phyloP scores from a whole-genome alignment of 2,797 vertebrate species.

The Paguma larvata region DNA sequence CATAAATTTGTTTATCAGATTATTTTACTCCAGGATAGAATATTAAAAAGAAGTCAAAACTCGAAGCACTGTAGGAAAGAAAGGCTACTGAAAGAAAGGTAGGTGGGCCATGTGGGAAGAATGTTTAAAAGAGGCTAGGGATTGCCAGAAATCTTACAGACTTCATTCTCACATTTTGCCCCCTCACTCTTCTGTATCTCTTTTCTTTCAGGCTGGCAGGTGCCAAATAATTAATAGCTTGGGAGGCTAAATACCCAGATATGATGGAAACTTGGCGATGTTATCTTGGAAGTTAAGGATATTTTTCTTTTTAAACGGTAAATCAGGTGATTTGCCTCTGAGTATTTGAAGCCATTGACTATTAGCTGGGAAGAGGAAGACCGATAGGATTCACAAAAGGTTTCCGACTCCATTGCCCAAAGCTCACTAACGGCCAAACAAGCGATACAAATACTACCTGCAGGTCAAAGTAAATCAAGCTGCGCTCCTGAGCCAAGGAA shows the following conservation, averaged over 20 bases:
- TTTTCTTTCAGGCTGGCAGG: neutral
- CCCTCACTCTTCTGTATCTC: neutral
- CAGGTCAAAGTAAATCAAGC: neutral
- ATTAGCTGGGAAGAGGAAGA: neutral
- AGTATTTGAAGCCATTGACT: neutral
- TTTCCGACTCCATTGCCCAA: neutral
- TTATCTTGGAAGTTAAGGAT: neutral
- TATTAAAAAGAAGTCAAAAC: neutral
- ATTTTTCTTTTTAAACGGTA: neutral
- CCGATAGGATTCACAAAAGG: neutral
- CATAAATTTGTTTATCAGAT: neutral
- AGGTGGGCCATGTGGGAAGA: neutral
- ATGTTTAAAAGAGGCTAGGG: neutral
- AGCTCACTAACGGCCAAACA: neutral
- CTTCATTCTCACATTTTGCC: neutral
- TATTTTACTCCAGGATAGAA: neutral
- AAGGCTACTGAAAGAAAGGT: neutral
- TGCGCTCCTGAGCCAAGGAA: neutral
- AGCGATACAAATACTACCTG: neutral
- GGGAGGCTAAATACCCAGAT: neutral
- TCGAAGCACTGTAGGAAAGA: neutral
- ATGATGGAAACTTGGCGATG: neutral
- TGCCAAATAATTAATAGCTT: neutral
- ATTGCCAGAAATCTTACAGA: neutral
- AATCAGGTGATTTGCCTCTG: neutral